Conservation (phyloP, 2,797 vertebrate genomes). For the Helicolenus hilgendorfi region DNA sequence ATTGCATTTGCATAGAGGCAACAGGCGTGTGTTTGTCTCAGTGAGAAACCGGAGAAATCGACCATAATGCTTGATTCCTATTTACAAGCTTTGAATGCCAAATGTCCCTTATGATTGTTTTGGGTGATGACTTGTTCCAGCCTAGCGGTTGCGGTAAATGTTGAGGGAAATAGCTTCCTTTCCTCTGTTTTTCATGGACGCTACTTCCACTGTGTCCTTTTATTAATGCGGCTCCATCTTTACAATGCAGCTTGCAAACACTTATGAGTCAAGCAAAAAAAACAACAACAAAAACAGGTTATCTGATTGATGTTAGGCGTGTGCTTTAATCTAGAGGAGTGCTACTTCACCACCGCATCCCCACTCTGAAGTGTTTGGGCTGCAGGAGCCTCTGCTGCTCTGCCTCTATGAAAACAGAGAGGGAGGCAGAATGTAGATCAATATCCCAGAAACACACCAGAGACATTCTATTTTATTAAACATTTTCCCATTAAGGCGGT, state of each 20-base stretch:
- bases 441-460: conserved; percentile 82
- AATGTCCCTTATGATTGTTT: conserved; percentile 74
- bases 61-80: conserved; percentile 61
- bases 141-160: conserved; percentile 39
- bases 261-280: conserved; percentile 40
- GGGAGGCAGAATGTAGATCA: conserved; percentile 83
- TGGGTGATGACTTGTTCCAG: conserved; percentile 67
- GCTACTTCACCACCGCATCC: conserved; percentile 72
- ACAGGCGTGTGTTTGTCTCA: conserved; percentile 56
- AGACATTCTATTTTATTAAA: conserved; percentile 90
- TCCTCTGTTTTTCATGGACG: conserved; percentile 17
- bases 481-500: conserved; percentile 86
- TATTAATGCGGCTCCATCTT: conserved; percentile 13
- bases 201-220: conserved; percentile 41
- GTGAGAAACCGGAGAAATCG: conserved; percentile 29
- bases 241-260: conserved; percentile 43
- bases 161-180: conserved; percentile 44
- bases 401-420: conserved; percentile 74
- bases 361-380: conserved; percentile 72
- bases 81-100: conserved; percentile 74
- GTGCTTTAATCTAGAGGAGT: conserved; percentile 86
- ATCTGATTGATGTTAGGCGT: conserved; percentile 83
- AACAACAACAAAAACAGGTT: conserved; percentile 44
- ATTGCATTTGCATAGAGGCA: conserved; percentile 76
- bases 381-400: conserved; percentile 49